Evolutionary conservation across 2,888 invertebrate species (phyloP), one percentile per base, ranked within the genome.

Genomic region (Lasioglossum calceatum): DNA sequence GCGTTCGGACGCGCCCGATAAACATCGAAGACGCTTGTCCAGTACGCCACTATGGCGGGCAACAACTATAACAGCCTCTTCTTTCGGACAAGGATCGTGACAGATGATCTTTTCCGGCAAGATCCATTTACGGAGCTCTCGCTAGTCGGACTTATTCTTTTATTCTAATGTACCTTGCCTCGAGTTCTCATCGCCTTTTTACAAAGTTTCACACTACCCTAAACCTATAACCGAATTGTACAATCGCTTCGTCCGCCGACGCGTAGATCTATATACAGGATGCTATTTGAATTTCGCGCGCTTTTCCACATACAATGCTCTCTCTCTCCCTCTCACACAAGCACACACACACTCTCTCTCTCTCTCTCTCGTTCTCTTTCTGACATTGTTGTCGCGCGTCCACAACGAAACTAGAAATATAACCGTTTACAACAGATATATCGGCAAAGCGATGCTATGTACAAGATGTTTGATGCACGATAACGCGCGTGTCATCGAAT

Each of bases 181-280:
- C 1, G 19, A 50, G 32, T 50, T 42, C 42, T 71, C 42, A n/a
- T 71, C 39, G 36, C 27, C 27, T 76, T 76, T 58, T 77, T 74
- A 74, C 82, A 82, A 72, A 61, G 58, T 47, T 64, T 76, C 71
- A 27, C 39, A 14, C 50, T 47, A 74, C 72, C 79, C 77, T 82
- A 82, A 44, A 39, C n/a, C 77, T 86, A 86, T 50, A 74, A 82
- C 58, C 76, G 54, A 86, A 81, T 79, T 86, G 74, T 86, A 86
- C 82, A 86, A 50, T 79, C 67, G 42, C 79, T 75, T 64, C 47
- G 36, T 77, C 77, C 61, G 16, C 77, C 61, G 50, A 67, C 79
- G 76, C 73, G 44, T 79, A 79, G 71, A 70, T 42, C 78, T 86
- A 86, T 86, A 50, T 86, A 86, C 86, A 86, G 70, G 77, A 84